A percentile compares a stretch with the other conserved stretches of the same genome.
Conservation (phyloP, 2,113 vertebrate species). For the Cavia porcellus region DNA sequence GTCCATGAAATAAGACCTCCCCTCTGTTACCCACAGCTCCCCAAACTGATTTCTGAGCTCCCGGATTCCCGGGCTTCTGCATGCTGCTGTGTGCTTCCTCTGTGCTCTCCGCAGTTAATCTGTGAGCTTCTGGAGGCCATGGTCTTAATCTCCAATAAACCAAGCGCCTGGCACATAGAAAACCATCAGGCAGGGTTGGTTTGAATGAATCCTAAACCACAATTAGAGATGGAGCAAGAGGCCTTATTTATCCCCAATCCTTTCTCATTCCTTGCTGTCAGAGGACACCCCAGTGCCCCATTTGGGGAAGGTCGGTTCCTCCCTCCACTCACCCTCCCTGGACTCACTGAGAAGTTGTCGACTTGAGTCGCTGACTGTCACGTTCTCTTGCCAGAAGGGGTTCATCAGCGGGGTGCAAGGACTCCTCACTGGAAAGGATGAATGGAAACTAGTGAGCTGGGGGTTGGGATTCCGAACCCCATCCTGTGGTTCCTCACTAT, state of each 20-base stretch:
- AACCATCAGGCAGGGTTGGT: background rate
- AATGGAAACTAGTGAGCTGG: background rate
- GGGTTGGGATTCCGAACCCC: background rate
- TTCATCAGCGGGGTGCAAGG: constrained; percentile 91
- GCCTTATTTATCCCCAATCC: background rate
- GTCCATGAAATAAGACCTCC: background rate
- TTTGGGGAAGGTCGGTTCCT: background rate
- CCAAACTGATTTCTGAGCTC: background rate
- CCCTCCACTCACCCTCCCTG: background rate
- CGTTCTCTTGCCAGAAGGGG: constrained; percentile 89
- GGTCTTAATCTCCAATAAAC: background rate
- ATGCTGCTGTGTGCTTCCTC: fast-evolving
- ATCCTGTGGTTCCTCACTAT: fast-evolving
- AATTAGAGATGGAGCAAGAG: background rate
- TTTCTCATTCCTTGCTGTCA: background rate
- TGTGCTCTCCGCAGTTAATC: background rate
- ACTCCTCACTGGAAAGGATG: constrained; percentile 84
- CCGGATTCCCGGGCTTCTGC: background rate
- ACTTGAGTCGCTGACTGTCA: constrained; percentile 90
- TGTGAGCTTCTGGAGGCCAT: background rate
- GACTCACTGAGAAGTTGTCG: constrained; percentile 92
- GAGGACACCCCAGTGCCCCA: background rate
- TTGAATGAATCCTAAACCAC: background rate
- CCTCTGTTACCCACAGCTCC: background rate
- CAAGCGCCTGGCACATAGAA: background rate